phyloP scores from a whole-genome alignment of 2,113 vertebrate genomes.

The Pagrus major region DNA sequence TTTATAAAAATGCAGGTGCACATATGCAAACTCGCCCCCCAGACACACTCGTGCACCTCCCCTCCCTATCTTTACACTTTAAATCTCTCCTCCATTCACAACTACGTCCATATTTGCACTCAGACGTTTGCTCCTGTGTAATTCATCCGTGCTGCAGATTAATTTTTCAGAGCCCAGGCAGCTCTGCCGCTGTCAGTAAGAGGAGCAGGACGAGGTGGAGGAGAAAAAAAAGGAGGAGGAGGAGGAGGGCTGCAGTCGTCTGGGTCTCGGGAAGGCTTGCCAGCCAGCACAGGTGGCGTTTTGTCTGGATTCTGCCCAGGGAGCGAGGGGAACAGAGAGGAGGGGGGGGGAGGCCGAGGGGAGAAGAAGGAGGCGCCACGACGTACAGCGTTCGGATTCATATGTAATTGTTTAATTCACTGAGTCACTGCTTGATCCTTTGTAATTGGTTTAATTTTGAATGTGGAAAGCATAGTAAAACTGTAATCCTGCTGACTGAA shows the following conservation, averaged over 20 bases:
- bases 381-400: conserved; percentile 56
- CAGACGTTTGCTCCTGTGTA: conserved; percentile 46
- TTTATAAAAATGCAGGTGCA: conserved; percentile 34
- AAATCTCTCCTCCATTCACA: conserved; percentile 51
- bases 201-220: conserved; percentile 38
- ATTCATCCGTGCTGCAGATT: conserved; percentile 72
- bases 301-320: conserved; percentile 72
- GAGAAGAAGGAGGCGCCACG: conserved; percentile 23
- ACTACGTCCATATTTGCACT: conserved; percentile 54
- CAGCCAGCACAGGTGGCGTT: conserved; percentile 74
- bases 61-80: background rate
- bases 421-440: conserved; percentile 48
- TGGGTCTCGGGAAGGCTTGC: conserved; percentile 58
- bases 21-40: conserved; percentile 12
- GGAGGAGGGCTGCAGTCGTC: conserved; percentile 61
- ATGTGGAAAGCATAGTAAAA: conserved; percentile 42
- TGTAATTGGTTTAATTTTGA: conserved; percentile 57
- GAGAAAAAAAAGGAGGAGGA: conserved; percentile 23
- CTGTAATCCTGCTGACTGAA: conserved; percentile 38
- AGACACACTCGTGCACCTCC: background rate
- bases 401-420: conserved; percentile 51
- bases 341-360: conserved; percentile 8
- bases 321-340: conserved; percentile 37
- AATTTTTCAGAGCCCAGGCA: conserved; percentile 71
- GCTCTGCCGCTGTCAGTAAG: conserved; percentile 57